Percentiles rank a stretch among this genome's conserved stretches.
Conservation (phyloP, 1,140 invertebrate genomes). For the Drosophila asahinai region DNA sequence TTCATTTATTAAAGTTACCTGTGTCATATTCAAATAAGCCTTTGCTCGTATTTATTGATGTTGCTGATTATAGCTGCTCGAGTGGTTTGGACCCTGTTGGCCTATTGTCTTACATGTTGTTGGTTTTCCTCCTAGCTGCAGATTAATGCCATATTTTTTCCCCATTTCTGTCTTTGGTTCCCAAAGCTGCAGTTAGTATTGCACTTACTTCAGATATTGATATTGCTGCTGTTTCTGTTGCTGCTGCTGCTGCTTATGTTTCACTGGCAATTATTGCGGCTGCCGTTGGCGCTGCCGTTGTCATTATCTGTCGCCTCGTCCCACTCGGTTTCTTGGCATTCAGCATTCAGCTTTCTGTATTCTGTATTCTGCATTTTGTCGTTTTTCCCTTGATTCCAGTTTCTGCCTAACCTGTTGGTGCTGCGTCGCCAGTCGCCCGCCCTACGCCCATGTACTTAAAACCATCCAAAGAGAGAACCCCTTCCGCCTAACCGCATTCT, state of each 20-base stretch:
- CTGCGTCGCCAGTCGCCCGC: not conserved
- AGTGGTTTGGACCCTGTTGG: not conserved
- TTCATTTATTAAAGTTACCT: not conserved
- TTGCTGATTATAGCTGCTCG: not conserved
- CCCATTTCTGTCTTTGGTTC: not conserved
- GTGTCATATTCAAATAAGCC: not conserved
- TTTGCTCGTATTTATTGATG: not conserved
- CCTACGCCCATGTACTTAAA: constrained; percentile 2
- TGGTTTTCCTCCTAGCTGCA: constrained; percentile 5
- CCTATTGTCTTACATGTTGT: not conserved
- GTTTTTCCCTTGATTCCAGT: constrained; percentile 25
- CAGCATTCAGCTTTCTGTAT: constrained; percentile 13
- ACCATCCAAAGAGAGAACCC: not conserved
- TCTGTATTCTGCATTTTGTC: constrained; percentile 15
- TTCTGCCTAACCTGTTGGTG: constrained; percentile 34
- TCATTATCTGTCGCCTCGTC: constrained; percentile 34
- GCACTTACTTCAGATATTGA: constrained; percentile 34
- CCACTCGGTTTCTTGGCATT: constrained; percentile 41
- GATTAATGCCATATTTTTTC: constrained; percentile 17
- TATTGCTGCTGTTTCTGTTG: constrained; percentile 31
- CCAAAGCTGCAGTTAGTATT: constrained; percentile 27
- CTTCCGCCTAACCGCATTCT: constrained; percentile 2
- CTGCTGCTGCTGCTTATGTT: constrained; percentile 24
- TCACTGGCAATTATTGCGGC: constrained; percentile 34
- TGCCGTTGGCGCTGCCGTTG: constrained; percentile 8